phyloP scores from a whole-genome alignment of 2,113 vertebrate genomes.

The Ranitomeya variabilis region DNA sequence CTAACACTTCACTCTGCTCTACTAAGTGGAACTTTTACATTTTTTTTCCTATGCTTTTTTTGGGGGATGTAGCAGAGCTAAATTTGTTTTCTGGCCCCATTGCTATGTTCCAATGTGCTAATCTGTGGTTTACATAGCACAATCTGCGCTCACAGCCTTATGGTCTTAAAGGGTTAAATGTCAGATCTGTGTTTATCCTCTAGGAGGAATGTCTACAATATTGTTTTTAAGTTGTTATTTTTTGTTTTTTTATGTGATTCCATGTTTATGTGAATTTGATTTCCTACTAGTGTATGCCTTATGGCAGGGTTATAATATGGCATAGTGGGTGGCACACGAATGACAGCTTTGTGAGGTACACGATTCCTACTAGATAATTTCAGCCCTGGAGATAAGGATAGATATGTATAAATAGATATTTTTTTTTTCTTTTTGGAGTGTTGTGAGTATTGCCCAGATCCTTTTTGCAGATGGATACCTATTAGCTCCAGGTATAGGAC shows the following conservation, averaged over 20 bases:
- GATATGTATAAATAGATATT: too few relatives aligned
- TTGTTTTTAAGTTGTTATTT: not conserved
- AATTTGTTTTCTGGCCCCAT: not conserved
- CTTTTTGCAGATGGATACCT: too few relatives aligned
- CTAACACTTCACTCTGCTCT: not conserved
- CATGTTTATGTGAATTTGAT: too few relatives aligned
- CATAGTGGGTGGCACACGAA: not conserved
- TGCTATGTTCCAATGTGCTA: not conserved
- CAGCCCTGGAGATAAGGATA: not conserved
- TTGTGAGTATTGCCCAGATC: too few relatives aligned
- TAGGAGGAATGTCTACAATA: too few relatives aligned
- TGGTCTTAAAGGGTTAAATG: not conserved
- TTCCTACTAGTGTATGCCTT: too few relatives aligned
- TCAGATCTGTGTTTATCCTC: not conserved
- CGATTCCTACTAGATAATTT: not conserved
- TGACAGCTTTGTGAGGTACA: not conserved
- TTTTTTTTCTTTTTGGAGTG: too few relatives aligned
- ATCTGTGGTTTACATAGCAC: not conserved
- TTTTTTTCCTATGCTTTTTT: too few relatives aligned
- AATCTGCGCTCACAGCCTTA: not conserved
- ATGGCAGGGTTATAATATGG: not conserved
- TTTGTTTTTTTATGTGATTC: not conserved
- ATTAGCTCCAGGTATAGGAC: too few relatives aligned
- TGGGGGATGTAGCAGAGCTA: too few relatives aligned
- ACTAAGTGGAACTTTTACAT: too few relatives aligned